Evolutionary conservation across 2,888 invertebrate species (phyloP).

Genomic region (Amiota mariae): DNA sequence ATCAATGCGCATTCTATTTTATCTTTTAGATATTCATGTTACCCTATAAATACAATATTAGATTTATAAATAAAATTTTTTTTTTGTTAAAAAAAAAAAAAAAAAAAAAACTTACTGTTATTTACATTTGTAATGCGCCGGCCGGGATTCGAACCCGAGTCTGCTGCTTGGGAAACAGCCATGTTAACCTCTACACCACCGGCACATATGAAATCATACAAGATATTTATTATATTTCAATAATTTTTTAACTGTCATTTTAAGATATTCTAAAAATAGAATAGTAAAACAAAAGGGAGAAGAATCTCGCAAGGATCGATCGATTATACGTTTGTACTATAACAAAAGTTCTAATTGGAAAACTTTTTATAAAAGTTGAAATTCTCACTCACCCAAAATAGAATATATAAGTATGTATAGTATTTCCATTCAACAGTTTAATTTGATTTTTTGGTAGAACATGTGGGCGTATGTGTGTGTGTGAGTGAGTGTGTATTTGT

Average conservation of each 20-base stretch:
- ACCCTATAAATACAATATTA: no score
- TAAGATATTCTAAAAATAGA: not conserved
- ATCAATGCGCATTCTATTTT: no score
- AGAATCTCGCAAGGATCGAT: no score
- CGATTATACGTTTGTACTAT: no score
- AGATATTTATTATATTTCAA: not conserved
- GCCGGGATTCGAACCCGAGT: slow-evolving; percentile 23
- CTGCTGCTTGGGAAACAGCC: slow-evolving; percentile 10
- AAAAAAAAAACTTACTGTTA: not conserved
- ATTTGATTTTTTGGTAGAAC: not conserved
- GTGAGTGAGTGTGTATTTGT: slow-evolving; percentile 27
- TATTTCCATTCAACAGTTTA: no score
- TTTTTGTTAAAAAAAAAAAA: slow-evolving; percentile 4
- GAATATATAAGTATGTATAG: no score
- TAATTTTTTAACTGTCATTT: not conserved
- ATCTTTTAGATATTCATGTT: no score
- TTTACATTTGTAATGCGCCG: not conserved
- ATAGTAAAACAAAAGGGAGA: no score
- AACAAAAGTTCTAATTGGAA: no score
- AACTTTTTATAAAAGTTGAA: no score
- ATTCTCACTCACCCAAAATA: no score
- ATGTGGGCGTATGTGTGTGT: not conserved
- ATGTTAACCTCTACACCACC: slow-evolving; percentile 21
- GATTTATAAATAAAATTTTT: no score
- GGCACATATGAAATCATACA: not conserved